These are phyloP conservation scores for Tinea semifulvella DNA, from an alignment of 2,888 invertebrate species.

Conservation along the genomic window DNA sequence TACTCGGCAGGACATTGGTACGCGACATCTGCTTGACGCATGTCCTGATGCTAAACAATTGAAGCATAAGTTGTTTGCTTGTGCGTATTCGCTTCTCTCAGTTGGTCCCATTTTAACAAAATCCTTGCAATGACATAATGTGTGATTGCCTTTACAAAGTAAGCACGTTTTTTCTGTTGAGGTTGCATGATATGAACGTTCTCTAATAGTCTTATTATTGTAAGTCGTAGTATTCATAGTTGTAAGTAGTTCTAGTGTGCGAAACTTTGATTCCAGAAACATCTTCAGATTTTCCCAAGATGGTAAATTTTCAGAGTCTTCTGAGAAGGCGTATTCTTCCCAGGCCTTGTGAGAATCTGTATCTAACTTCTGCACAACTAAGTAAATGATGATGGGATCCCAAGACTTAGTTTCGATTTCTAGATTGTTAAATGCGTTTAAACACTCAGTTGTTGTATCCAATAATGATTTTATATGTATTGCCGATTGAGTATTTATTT, in stretches of 20 bases:
- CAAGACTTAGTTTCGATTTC: slow-evolving; percentile 13
- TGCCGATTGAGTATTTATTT: not conserved
- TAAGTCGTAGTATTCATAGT: not conserved
- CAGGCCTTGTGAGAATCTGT: not conserved
- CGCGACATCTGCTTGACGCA: too few relatives aligned
- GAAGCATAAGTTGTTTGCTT: too few relatives aligned
- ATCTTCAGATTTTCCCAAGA: not conserved
- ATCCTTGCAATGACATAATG: not conserved
- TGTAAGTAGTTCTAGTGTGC: not conserved
- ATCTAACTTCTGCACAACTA: not conserved
- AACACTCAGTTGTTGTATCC: slow-evolving; percentile 23
- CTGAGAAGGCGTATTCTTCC: not conserved
- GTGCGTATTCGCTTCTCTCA: not conserved
- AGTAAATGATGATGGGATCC: not conserved
- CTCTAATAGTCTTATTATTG: not conserved
- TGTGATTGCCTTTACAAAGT: not conserved
- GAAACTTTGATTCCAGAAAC: not conserved
- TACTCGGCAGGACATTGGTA: too few relatives aligned
- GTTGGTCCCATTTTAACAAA: not conserved
- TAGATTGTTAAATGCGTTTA: slow-evolving; percentile 19
- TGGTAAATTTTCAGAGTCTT: not conserved
- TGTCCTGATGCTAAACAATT: too few relatives aligned
- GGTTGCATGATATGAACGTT: too few relatives aligned
- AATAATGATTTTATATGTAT: slow-evolving; percentile 22
- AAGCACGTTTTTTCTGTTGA: not conserved